Evolutionary conservation across 2,113 vertebrate species (phyloP), one percentile per base, ranked within the genome.

Genomic region (Tachysurus fulvidraco): DNA sequence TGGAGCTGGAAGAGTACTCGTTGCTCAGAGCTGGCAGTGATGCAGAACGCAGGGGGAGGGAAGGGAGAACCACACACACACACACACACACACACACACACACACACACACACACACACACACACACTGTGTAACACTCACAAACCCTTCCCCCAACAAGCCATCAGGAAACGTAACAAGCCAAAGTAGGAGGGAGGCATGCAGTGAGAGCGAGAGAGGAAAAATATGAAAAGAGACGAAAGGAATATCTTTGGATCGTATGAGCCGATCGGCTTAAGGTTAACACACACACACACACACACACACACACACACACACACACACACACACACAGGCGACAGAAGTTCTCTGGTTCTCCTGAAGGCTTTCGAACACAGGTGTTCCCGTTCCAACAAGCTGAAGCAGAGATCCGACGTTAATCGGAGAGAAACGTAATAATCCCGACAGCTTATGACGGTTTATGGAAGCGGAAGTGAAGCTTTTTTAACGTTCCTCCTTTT

Each of bases 1-100:
- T 88, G 87, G 79, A 85, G 62, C 81, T 86, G 85, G 50, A 88
- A 64, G 74, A 85, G 79, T 78, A 74, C 81, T 83, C 86, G 86
- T 69, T 89, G 87, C 88, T 80, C 55, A 74, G 46, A 85, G 60
- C 59, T 86, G 86, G 84, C 52, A 36, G 41, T 41, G 79, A 77
- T 41, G 46, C 84, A 81, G 81, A 86, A 79, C 74, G 21, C 84
- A 65, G 46, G 46, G 46, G 91, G 89, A 87, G 79, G 86, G 88
- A 87, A 81, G 88, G 86, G 88, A 87, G 81, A 89, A 88, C 13
- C 84, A 81, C 92, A 81, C 91, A 89, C 91, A 83, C 90, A 89
- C 92, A 81, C 80, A 50, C 65, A 82, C 52, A 62, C 57, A 46
- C 79, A 92, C 84, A 88, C 83, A 82, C 83, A 52, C 59, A 62